A percentile compares a stretch with the other conserved stretches of the same genome.
Evolutionary conservation across 2,113 vertebrate genomes (phyloP).

Genomic region (Proteles cristata): DNA sequence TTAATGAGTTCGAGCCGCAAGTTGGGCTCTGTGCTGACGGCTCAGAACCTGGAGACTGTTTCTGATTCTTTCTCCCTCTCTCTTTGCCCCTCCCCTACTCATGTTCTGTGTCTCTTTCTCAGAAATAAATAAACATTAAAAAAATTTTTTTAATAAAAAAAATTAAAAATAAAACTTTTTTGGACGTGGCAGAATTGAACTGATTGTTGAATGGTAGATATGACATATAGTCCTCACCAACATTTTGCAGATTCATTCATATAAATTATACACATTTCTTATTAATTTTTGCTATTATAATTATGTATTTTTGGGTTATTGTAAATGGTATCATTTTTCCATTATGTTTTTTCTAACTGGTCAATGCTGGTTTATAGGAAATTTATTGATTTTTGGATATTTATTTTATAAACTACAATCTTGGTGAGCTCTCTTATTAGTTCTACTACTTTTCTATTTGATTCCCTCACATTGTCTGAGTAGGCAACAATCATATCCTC

Average conservation of each 20-base stretch:
- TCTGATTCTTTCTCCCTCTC: no score
- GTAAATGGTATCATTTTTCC: background rate
- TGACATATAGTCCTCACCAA: background rate
- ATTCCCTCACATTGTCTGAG: background rate
- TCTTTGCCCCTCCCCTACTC: no score
- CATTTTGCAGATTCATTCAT: background rate
- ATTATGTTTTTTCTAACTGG: background rate
- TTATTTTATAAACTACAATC: slow-evolving; percentile 2
- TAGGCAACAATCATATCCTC: background rate
- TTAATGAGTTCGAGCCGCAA: no score
- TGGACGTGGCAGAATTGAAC: background rate
- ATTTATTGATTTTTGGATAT: background rate
- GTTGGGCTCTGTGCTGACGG: no score
- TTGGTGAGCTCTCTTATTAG: background rate
- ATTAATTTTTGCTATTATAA: background rate
- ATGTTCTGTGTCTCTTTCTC: no score
- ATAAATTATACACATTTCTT: background rate
- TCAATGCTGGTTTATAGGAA: background rate
- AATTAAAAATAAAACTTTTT: background rate
- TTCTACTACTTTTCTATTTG: background rate
- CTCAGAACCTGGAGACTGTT: no score
- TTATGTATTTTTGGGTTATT: background rate
- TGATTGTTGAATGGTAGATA: background rate
- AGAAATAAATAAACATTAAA: no score
- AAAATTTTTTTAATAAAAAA: no score